Conservation (phyloP, 2,113 vertebrate genomes). For the Nothobranchius kuhntae region DNA sequence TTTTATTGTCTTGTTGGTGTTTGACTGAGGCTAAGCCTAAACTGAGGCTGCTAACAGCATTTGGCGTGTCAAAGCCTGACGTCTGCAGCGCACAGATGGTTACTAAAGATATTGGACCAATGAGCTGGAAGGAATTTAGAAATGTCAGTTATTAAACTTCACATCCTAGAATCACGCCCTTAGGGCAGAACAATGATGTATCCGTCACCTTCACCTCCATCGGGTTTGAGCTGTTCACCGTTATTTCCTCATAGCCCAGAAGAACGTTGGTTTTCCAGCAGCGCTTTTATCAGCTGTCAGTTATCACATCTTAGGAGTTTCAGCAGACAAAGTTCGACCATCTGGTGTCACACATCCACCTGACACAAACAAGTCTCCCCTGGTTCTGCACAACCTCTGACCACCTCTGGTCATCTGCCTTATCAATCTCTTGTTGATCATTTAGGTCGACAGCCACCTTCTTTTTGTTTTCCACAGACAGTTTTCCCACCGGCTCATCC, state of each 20-base stretch:
- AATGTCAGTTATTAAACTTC: constrained; percentile 33
- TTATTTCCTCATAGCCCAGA: no score
- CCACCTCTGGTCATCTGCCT: background rate
- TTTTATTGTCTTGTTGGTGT: no score
- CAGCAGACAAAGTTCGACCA: constrained; percentile 4
- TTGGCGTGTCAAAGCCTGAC: constrained; percentile 17
- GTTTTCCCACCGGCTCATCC: background rate
- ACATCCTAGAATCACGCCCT: background rate
- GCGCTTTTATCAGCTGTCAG: background rate
- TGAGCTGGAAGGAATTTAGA: constrained; percentile 15
- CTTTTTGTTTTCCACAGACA: background rate
- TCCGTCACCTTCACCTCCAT: background rate
- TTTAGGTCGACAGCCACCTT: background rate
- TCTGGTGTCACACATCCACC: background rate
- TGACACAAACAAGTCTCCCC: background rate
- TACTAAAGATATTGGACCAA: constrained; percentile 21
- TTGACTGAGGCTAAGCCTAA: no score
- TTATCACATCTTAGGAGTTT: background rate
- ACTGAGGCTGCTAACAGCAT: no score
- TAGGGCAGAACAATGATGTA: no score
- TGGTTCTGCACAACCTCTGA: constrained; percentile 1
- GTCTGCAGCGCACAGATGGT: background rate
- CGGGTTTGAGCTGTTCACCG: background rate
- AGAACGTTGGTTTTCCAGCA: background rate
- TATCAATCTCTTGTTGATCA: background rate